A percentile compares a stretch with the other conserved stretches of the same genome.
phyloP scores from a whole-genome alignment of 2,888 invertebrate genomes.

The Drosophila nigricruria region DNA sequence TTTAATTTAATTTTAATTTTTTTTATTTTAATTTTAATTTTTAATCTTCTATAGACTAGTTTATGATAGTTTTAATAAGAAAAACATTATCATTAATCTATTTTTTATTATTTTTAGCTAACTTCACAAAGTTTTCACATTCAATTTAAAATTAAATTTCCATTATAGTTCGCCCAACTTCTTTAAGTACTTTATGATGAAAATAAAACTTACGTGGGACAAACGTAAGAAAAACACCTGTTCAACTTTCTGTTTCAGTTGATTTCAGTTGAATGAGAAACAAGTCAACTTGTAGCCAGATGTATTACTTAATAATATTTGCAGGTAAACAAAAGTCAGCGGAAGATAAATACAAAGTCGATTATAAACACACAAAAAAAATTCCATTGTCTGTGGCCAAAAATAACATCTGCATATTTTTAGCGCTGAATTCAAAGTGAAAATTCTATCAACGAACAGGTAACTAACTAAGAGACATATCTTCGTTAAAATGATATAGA shows the following conservation, averaged over 20 bases:
- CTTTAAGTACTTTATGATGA: constrained; percentile 3
- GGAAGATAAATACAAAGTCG: constrained; percentile 27
- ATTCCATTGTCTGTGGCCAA: constrained; percentile 40
- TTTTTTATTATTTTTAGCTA: no score
- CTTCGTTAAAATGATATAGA: no score
- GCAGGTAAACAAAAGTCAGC: constrained; percentile 25
- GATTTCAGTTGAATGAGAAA: no score
- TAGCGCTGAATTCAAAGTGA: not conserved
- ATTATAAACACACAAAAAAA: constrained; percentile 41
- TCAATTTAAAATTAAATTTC: not conserved
- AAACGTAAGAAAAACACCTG: constrained; percentile 39
- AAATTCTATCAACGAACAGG: not conserved
- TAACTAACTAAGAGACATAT: not conserved
- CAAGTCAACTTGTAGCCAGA: constrained; percentile 6
- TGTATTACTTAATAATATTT: constrained; percentile 47
- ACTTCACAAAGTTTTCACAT: no score
- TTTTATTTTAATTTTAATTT: no score
- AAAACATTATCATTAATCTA: no score
- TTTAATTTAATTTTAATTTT: no score
- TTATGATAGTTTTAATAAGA: no score
- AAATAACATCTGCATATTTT: constrained; percentile 40
- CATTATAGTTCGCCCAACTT: not conserved
- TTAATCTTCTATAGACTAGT: no score
- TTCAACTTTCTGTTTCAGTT: constrained; percentile 31
- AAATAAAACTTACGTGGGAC: not conserved